These are phyloP conservation scores for Hymenopus coronatus DNA, from an alignment of 2,888 invertebrate genomes.

Conservation along the genomic window DNA sequence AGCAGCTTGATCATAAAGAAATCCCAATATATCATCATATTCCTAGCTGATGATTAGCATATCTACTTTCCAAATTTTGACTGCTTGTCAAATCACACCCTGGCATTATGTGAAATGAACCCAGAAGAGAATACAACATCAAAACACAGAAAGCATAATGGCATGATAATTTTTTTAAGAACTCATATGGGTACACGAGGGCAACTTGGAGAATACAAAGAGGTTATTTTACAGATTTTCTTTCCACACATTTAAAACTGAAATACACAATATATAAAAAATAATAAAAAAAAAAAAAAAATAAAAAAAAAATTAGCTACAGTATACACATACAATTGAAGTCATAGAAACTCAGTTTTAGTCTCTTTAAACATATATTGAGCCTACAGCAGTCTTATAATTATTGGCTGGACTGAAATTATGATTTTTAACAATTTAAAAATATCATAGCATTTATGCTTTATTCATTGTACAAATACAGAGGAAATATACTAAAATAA, in stretches of 20 bases:
- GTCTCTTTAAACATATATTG: background rate
- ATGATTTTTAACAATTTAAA: background rate
- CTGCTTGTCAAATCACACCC: background rate
- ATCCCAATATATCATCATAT: too few species aligned
- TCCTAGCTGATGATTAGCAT: too few species aligned
- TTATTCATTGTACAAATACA: background rate
- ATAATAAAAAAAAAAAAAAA: too few species aligned
- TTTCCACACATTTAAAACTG: background rate
- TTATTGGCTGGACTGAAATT: background rate
- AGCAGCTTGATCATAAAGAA: too few species aligned
- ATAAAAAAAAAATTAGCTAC: background rate
- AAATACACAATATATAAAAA: background rate
- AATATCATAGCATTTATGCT: background rate
- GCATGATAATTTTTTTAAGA: background rate
- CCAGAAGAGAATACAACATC: background rate
- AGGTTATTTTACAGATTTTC: background rate
- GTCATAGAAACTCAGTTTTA: background rate
- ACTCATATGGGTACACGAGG: background rate
- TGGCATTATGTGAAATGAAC: background rate
- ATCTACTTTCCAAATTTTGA: too few species aligned
- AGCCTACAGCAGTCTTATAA: background rate
- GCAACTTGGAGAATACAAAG: background rate
- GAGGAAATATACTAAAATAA: background rate
- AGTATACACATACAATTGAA: background rate
- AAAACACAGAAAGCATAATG: background rate